Percentiles rank a stretch among this genome's conserved stretches.
Evolutionary conservation across 2,888 invertebrate species (phyloP).

Genomic region (Arrhopalites spinosus): DNA sequence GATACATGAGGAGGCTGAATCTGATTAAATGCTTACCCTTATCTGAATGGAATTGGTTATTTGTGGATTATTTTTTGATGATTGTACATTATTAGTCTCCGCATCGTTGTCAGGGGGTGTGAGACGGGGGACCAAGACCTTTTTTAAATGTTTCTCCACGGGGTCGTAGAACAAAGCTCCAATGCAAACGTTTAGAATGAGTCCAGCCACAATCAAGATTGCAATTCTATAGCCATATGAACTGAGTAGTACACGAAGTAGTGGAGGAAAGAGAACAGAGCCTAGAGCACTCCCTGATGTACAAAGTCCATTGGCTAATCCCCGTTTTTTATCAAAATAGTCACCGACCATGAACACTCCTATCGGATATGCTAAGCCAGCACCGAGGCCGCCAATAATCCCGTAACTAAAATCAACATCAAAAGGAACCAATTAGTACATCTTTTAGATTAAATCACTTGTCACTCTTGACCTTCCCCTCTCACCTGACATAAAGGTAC

Average conservation of each 20-base stretch:
- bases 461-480: no score
- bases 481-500: slow-evolving; percentile 78
- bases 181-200: slow-evolving; percentile 82
- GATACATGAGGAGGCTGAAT: no score
- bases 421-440: no score
- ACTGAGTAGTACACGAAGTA: slow-evolving; percentile 72
- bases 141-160: slow-evolving; percentile 72
- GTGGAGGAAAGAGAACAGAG: slow-evolving; percentile 81
- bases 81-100: slow-evolving; percentile 2
- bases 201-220: slow-evolving; percentile 78
- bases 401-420: slow-evolving; percentile 70
- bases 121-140: slow-evolving; percentile 61
- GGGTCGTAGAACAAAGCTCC: slow-evolving; percentile 84
- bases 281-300: slow-evolving; percentile 87
- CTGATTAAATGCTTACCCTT: no score
- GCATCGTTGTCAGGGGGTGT: background rate
- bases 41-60: background rate
- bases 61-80: background rate
- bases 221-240: slow-evolving; percentile 81
- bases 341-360: slow-evolving; percentile 88
- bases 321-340: slow-evolving; percentile 78
- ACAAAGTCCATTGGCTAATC: slow-evolving; percentile 84
- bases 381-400: slow-evolving; percentile 77
- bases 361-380: slow-evolving; percentile 81
- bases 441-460: no score